Conservation (phyloP, 2,888 invertebrate species). For the Barypeithes pellucidus region DNA sequence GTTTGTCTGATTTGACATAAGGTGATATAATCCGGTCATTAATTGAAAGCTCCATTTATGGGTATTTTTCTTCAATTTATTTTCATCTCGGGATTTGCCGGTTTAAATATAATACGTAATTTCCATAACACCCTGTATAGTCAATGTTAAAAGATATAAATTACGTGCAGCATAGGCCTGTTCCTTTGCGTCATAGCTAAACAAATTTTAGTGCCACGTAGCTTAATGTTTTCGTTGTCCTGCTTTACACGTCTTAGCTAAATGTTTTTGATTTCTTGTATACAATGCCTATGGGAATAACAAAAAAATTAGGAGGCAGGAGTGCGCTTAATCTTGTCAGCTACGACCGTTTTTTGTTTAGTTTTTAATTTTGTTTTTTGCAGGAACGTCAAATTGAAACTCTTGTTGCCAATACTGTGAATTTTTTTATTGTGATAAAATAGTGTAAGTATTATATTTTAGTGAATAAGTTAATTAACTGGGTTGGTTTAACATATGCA, state of each 20-base stretch:
- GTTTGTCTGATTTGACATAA: too few relatives aligned
- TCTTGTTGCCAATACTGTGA: constrained; percentile 51
- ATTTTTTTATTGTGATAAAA: constrained; percentile 53
- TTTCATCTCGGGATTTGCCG: too few relatives aligned
- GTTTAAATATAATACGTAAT: too few relatives aligned
- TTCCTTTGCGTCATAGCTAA: constrained; percentile 1
- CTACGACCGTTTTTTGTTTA: constrained; percentile 47
- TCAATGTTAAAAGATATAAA: too few relatives aligned
- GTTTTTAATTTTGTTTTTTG: constrained; percentile 50
- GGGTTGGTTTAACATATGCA: constrained; percentile 46
- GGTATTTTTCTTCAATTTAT: too few relatives aligned
- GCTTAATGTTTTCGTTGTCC: not conserved
- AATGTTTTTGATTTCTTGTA: constrained; percentile 31
- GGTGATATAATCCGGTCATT: too few relatives aligned
- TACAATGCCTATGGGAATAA: constrained; percentile 48
- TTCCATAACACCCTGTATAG: too few relatives aligned
- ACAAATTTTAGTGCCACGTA: not conserved
- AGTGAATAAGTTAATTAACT: constrained; percentile 32
- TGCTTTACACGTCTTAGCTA: constrained; percentile 11
- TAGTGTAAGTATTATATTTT: constrained; percentile 48
- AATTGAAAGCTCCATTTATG: too few relatives aligned
- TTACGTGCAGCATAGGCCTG: not conserved
- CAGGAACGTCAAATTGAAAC: constrained; percentile 54
- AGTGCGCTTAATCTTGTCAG: constrained; percentile 6
- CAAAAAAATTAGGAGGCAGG: constrained; percentile 3